phyloP scores from a whole-genome alignment of 2,797 vertebrate genomes.

The Galago senegalensis region DNA sequence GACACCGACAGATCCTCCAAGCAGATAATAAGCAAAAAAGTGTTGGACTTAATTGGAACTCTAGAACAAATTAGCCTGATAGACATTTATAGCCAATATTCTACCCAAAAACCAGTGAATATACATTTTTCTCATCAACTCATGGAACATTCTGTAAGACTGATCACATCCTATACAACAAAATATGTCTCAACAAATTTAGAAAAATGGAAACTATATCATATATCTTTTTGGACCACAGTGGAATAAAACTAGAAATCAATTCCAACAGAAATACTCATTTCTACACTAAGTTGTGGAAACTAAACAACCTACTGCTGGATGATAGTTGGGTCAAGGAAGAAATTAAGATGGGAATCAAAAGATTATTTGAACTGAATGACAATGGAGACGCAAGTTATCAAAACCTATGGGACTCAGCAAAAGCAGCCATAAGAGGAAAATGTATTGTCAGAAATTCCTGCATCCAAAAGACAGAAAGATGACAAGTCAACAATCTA shows the following conservation, averaged over 20 bases:
- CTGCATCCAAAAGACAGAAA: neutral
- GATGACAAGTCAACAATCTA: neutral
- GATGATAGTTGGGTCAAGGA: neutral
- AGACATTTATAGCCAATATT: neutral
- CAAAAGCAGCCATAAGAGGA: neutral
- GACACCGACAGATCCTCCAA: neutral
- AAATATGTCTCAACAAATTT: neutral
- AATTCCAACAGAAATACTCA: neutral
- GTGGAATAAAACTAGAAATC: neutral
- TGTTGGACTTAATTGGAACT: neutral
- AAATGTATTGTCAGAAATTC: neutral
- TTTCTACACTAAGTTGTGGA: neutral
- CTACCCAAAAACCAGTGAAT: neutral
- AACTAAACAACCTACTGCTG: neutral
- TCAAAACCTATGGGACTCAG: neutral
- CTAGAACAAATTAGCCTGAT: neutral
- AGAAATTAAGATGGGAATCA: neutral
- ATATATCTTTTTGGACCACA: neutral
- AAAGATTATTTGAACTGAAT: neutral
- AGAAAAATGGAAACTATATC: neutral
- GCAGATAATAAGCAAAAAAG: neutral
- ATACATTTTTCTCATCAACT: neutral
- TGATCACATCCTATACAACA: neutral
- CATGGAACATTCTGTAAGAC: neutral
- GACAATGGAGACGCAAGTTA: neutral